Evolutionary conservation across 2,113 vertebrate genomes (phyloP), one percentile per base, ranked within the genome.

Genomic region (Engystomops pustulosus): DNA sequence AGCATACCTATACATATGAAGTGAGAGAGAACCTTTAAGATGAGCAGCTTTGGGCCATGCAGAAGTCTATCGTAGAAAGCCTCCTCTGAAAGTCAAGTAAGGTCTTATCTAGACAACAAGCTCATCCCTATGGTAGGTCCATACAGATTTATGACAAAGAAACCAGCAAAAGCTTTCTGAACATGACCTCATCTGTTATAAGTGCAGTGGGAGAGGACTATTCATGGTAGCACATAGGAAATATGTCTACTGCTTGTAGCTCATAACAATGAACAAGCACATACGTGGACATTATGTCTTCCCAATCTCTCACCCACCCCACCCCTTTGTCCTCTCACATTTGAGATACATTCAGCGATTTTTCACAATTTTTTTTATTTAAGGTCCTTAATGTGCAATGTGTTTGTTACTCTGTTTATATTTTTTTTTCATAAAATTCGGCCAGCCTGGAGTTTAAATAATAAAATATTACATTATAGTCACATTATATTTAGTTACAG

Each of bases 401-500:
- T 78, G 47, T 76, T 71, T 38, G n/a, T 6, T 81, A 81, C 86
- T 76, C 86, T 88, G 79, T 55, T 87, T 83, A 86, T 76, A 86
- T 86, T 70, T 62, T 86, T 70, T 62, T 58, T 71, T 85, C 11
- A 69, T 70, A 53, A 38, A 60, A 71, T 89, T 88, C 86, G 87
- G 87, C 89, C 88, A 90, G 89, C 91, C 85, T 9, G 83, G 89
- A 88, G 89, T 87, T 89, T 90, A 92, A 93, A 92, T 90, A 90
- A 93, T 88, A 90, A 88, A 90, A 91, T 87, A 85, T 85, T 76
- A 85, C 83, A 85, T 85, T 79, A 85, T 85, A 88, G 90, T 91
- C 92, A 91, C 88, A 92, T 90, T 92, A 90, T 88, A 92, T 83
- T 67, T 88, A 87, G 88, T 89, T 89, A 91, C 91, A 90, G 91